Base-by-base conservation (phyloP, 2,888 invertebrate genomes). In the Limnephilus marmoratus region DNA sequence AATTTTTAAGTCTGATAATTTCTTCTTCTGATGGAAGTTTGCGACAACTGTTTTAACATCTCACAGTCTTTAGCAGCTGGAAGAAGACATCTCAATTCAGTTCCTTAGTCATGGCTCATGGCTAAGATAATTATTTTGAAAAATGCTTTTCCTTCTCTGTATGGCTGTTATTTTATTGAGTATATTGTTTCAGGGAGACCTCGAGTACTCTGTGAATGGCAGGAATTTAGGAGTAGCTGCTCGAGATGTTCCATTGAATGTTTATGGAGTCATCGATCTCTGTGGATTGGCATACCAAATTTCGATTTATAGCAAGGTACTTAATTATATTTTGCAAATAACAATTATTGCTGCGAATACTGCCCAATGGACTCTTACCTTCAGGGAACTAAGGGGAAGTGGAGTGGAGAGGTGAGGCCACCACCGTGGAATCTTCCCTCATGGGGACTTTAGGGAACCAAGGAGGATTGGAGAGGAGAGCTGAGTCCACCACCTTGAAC, bases 231-330 rank as follows among this genome's bases (percentile, higher is more conserved):
- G 99, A 0, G 96, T 98, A 81, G 99, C 99, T 3, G 98, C 98
- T 0, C 96, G 96, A 94, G 97, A 97, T 94, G 96, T 99, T 94
- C 99, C 99, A 0, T 94, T 96, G 34, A 96, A 97, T 92, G 96
- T 98, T 13, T 98, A 97, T 96, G 98, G 97, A 49, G 97, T 98
- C 81, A 97, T 98, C 37, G 98, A 98, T 95, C 96, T 98, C 94
- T 98, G 98, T 95, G 98, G 98, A 5, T 97, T 98, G 95, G 98
- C 98, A 95, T 97, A 98, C 37, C 98, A 98, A 96, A 97, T 98
- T 68, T 97, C 98, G 83, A 95, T 96, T 94, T 95, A 96, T n/a
- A 18, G 34, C 37, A 88, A 88, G 82, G 91, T 91, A 37, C 37
- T 34, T 34, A 83, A 41, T n/a, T 15, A 18, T 1, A 68, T 29